Base-by-base conservation (phyloP, 2,888 invertebrate genomes). In the Digitonthophagus gazella region DNA sequence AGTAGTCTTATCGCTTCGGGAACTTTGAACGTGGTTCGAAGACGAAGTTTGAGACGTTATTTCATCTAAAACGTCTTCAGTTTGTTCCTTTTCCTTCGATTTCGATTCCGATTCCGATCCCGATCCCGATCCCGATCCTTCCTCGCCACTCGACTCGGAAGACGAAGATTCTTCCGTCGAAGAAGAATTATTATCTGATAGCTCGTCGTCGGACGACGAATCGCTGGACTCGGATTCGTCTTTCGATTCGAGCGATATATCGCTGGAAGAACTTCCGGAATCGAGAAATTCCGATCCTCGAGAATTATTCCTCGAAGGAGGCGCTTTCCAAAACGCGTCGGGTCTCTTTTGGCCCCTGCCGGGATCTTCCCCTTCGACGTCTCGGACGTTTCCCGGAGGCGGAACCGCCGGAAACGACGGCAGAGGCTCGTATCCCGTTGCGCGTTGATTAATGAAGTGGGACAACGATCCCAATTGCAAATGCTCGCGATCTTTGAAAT, bases 391-490 rank as follows among this genome's bases (percentile, higher is more conserved):
- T 0, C 93, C 86, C 79, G 93, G 93, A 0, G 93, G 91, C 0
- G 93, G 88, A 3, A 85, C 84, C 65, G 87, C 86, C 0, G 98
- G 97, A 81, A 95, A 93, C 1, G 87, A 81, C 0, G 98, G 97
- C 74, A 99, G 85, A 69, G 96, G 90, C 72, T 93, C 91, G 85
- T 99, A 99, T 2, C 96, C 97, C 54, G 85, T 87, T 0, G 97
- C 95, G 69, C 91, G 87, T 76, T 89, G 85, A 77, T 97, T 97
- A 70, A 98, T 87, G 81, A 96, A 95, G 84, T 98, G 98, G 0
- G 98, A 98, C 67, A 99, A 84, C 0, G 97, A 95, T 1, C 98
- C 98, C 77, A 99, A 85, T 75, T 98, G 97, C 83, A 91, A 96
- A 76, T 93, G 91, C 80, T 93, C 93, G 55, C 93, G 88, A 76